These are phyloP conservation scores for Brachyrhaphis roseni DNA, from an alignment of 2,797 vertebrate species.

Conservation along the genomic window DNA sequence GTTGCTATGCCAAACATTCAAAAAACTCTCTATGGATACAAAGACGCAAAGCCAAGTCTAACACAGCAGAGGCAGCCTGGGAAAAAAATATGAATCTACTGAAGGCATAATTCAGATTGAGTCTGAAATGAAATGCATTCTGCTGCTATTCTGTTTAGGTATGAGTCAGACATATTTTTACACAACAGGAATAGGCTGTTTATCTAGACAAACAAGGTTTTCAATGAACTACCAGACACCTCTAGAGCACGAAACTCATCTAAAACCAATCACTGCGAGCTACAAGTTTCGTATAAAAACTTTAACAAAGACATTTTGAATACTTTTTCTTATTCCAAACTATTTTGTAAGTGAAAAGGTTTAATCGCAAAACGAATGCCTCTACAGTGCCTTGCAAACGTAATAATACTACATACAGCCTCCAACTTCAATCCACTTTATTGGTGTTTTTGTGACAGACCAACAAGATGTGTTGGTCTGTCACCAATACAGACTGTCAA, in stretches of 20 bases:
- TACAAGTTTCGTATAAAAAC: neutral
- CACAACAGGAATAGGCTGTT: neutral
- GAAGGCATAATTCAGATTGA: neutral
- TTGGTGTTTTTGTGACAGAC: neutral
- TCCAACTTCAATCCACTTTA: neutral
- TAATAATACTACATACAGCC: neutral
- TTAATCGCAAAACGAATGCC: neutral
- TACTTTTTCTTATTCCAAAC: neutral
- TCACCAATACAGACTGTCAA: too few species aligned
- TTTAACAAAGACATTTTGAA: neutral
- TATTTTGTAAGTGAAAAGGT: neutral
- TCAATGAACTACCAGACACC: neutral
- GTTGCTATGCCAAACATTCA: slow-evolving; percentile 67
- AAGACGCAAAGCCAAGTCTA: slow-evolving; percentile 17
- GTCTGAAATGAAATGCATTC: neutral
- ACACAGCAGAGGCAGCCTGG: neutral
- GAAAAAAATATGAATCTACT: neutral
- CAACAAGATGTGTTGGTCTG: neutral
- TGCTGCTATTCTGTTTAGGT: neutral
- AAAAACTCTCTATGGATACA: slow-evolving; percentile 32
- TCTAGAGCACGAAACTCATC: neutral
- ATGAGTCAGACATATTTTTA: neutral
- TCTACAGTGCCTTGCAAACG: neutral
- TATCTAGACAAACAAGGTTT: neutral
- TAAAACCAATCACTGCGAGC: neutral